A percentile compares a stretch with the other conserved stretches of the same genome.
phyloP scores from a whole-genome alignment of 2,113 vertebrate genomes.

The Istiophorus platypterus region DNA sequence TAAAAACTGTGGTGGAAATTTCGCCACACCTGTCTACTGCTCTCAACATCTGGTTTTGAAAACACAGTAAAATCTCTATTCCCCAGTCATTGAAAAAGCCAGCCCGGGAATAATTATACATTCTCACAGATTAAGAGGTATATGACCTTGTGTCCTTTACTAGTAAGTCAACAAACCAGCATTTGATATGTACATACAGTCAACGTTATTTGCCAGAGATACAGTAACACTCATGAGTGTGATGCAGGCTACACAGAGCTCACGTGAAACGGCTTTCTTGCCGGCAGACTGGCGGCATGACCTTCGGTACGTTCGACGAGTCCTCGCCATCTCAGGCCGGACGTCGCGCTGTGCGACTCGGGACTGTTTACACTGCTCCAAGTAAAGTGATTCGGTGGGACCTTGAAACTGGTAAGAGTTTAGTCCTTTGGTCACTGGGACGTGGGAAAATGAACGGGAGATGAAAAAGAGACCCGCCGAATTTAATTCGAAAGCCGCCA shows the following conservation, averaged over 20 bases:
- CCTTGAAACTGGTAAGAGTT: slow-evolving; percentile 15
- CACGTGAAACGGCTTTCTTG: background rate
- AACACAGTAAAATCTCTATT: background rate
- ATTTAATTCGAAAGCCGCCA: slow-evolving; percentile 27
- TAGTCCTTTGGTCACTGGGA: background rate
- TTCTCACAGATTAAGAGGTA: slow-evolving; percentile 1
- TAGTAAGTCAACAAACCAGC: slow-evolving; percentile 16
- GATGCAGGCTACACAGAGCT: background rate
- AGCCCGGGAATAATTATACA: background rate
- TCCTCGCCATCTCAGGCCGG: slow-evolving; percentile 2
- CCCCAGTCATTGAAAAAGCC: background rate
- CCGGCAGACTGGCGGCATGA: background rate
- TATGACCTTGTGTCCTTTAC: slow-evolving; percentile 31
- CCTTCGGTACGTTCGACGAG: background rate
- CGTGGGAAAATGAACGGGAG: background rate
- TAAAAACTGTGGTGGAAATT: background rate
- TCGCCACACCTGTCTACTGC: background rate
- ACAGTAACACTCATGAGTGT: background rate
- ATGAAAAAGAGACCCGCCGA: slow-evolving; percentile 1
- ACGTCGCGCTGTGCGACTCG: background rate
- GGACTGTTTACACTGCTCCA: background rate
- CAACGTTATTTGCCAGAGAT: background rate
- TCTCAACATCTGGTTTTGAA: slow-evolving; percentile 7
- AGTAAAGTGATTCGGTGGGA: slow-evolving; percentile 3
- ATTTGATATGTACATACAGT: background rate